Evolutionary conservation across 2,888 invertebrate species (phyloP).

Genomic region (Hyposoter dolosus): DNA sequence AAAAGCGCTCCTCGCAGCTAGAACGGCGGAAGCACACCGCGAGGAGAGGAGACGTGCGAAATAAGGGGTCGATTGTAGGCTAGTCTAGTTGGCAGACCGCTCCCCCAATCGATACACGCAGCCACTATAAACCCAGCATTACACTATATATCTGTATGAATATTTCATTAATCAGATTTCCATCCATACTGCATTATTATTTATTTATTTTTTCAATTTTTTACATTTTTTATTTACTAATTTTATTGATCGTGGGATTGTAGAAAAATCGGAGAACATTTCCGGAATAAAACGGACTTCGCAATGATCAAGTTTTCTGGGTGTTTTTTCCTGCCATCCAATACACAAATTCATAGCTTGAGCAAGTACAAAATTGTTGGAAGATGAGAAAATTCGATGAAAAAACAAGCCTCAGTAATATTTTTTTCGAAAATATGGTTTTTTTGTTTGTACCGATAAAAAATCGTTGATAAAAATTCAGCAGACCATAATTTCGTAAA

Average conservation of each 20-base stretch:
- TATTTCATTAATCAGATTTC: slow-evolving; percentile 4
- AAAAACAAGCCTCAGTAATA: too few relatives aligned
- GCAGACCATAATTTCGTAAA: background rate
- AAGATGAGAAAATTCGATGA: too few relatives aligned
- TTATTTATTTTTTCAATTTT: background rate
- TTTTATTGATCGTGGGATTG: background rate
- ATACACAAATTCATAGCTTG: too few relatives aligned
- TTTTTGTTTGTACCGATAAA: too few relatives aligned
- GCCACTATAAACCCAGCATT: slow-evolving; percentile 51
- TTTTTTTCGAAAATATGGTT: too few relatives aligned
- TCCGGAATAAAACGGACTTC: background rate
- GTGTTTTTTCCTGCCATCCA: too few relatives aligned
- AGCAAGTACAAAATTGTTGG: too few relatives aligned
- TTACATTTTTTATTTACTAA: too few relatives aligned
- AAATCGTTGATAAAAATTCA: background rate
- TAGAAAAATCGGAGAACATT: background rate
- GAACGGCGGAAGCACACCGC: slow-evolving; percentile 22
- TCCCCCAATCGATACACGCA: slow-evolving; percentile 83
- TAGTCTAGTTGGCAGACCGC: slow-evolving; percentile 82
- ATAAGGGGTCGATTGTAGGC: slow-evolving; percentile 80
- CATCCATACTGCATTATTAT: background rate
- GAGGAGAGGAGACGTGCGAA: slow-evolving; percentile 65
- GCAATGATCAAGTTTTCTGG: background rate
- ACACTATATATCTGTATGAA: background rate
- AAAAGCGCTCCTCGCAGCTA: slow-evolving; percentile 53